A percentile compares a stretch with the other conserved stretches of the same genome.
Conservation (phyloP, 2,113 vertebrate genomes). For the Pomatostomus ruficeps region DNA sequence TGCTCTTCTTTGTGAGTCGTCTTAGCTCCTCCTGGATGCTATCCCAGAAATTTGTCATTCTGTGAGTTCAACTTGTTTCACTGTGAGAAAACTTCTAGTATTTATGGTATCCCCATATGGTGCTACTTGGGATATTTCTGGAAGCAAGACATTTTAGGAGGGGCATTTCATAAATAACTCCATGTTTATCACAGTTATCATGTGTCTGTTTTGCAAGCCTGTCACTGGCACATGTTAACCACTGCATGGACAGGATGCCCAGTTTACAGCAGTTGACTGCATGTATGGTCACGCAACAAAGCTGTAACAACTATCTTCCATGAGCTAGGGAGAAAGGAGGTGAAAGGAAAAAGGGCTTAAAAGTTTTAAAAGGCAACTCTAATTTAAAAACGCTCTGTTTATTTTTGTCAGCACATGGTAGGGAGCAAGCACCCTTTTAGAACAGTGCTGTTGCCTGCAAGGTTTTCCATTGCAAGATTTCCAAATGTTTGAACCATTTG, state of each 20-base stretch:
- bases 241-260: conserved; percentile 16
- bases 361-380: neutral
- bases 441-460: neutral
- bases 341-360: neutral
- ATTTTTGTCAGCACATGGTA: neutral
- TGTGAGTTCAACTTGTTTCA: conserved; percentile 47
- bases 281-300: neutral
- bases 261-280: neutral
- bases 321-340: neutral
- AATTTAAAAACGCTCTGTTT: neutral
- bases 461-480: neutral
- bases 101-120: conserved; percentile 60
- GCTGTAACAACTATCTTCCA: neutral
- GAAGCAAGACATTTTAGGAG: conserved; percentile 56
- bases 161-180: conserved; percentile 59
- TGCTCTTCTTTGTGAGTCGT: neutral
- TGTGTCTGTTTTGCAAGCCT: conserved; percentile 45
- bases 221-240: conserved; percentile 23
- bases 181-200: conserved; percentile 55
- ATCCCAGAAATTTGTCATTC: conserved; percentile 62
- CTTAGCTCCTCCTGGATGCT: conserved; percentile 36
- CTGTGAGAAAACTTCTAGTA: conserved; percentile 60
- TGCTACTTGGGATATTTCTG: conserved; percentile 59
- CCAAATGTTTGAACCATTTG: neutral
- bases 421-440: neutral